These are phyloP conservation scores for human DNA, from an alignment of 2,113 vertebrate genomes.

Conservation along the genomic window DNA sequence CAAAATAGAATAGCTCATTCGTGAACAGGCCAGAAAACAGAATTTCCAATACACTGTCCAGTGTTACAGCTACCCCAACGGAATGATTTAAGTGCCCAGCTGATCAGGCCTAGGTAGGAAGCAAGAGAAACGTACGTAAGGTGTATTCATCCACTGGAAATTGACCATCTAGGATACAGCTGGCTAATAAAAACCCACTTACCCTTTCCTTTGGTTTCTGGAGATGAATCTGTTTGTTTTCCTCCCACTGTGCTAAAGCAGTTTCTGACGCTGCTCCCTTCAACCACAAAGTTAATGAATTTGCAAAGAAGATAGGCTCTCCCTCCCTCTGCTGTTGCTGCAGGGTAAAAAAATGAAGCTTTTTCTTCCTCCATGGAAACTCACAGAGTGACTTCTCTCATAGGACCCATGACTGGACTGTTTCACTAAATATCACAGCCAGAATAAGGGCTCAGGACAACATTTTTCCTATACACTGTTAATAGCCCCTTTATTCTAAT, in stretches of 20 bases:
- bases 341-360: neutral
- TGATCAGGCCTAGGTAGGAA: neutral
- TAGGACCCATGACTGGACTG: too few species aligned
- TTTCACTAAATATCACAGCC: neutral
- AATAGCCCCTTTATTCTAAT: neutral
- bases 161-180: neutral
- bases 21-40: neutral
- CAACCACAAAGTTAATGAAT: neutral
- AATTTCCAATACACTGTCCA: neutral
- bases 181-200: neutral
- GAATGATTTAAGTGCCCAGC: neutral
- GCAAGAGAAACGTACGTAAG: neutral
- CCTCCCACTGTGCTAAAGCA: neutral
- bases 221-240: neutral
- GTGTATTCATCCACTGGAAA: neutral
- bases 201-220: neutral
- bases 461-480: neutral
- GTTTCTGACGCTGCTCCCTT: neutral
- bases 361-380: neutral
- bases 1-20: neutral
- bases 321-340: neutral
- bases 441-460: neutral
- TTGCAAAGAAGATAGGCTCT: neutral
- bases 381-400: neutral
- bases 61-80: neutral